Base-by-base conservation (phyloP, 2,888 invertebrate genomes). In the Hypena proboscidalis region DNA sequence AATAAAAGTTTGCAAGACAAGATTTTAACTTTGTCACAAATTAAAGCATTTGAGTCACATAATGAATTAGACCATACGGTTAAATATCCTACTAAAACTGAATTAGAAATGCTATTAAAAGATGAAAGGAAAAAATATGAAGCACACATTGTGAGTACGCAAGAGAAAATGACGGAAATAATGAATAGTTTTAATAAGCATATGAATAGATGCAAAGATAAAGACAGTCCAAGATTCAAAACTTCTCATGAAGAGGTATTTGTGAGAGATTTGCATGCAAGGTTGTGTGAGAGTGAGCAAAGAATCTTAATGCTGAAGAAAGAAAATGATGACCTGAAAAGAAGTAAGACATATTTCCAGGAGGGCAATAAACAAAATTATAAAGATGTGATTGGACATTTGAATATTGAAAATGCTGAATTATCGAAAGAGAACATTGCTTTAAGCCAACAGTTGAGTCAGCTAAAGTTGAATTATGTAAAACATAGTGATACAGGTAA, bases 1-100 rank as follows among this genome's bases (percentile, higher is more conserved):
- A 87, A 92, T 56, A 83, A 80, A 58, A 85, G 83, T 58, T 75
- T 93, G 51, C 92, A 92, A 57, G 82, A 89, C 13, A 87, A 88
- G 71, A 77, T 87, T 30, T 23, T 79, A 19, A 57, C 66, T 14
- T 46, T 87, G 21, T 74, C 82, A 8, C 72, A 80, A 58, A 58
- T 70, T 51, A 79, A 73, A 58, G 53, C 61, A 38, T 67, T 60
- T 43, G 67, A 74, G 37, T 31, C 59, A 11, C 67, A 50, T 40
- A 58, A 59, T 56, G 67, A 73, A 15, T 48, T 21, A 61, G 64
- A 67, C 36, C 49, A 58, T 30, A 43, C 27, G 38, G 60, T 70
- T 26, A 77, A 74, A 58, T 84, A 80, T 58, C 77, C 80, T 19
- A 77, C 83, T 26, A 90, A 80, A 66, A 72, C 78, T 65, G 89